Evolutionary conservation across 2,113 vertebrate genomes (phyloP), one percentile per base, ranked within the genome.

Genomic region (Phylloscopus trochilus): DNA sequence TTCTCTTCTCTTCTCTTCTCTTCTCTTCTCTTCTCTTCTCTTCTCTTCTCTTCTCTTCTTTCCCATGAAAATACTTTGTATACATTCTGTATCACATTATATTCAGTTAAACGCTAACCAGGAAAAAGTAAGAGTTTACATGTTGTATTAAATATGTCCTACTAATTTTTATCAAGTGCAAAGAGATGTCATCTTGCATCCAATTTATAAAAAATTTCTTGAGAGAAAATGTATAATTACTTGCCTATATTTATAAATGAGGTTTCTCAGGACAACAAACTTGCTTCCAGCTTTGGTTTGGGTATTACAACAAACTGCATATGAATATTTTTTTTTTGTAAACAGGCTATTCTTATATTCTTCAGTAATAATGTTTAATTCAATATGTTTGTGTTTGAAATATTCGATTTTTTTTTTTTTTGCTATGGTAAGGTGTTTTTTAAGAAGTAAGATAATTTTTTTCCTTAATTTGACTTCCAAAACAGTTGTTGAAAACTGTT

Each of bases 401-500:
- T 55, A 60, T 83, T 74, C 67, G 44, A 73, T 19, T 28, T 63
- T 89, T 93, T 19, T 28, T 60, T 89, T 93, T 90, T 94, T 91
- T 89, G 17, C 56, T 88, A 31, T 68, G 35, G 8, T 62, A 86
- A 87, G 59, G 7, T 62, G 11, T 53, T 95, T 91, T 96, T 96
- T 86, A 95, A 89, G 47, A 82, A 89, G 62, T 27, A 77, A 95
- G 69, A 26, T 59, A 24, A 67, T 52, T 60, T 66, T 97, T 95
- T 95, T 49, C 81, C 53, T 81, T 76, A 83, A 90, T 73, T 66
- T 90, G n/a, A 59, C n/a, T 87, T 83, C 27, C 41, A 13, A 91
- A 90, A 58, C 24, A 91, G 60, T 91, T 58, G 33, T 89, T 93
- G 90, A 81, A 96, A 97, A 90, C 90, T 53, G 51, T 22, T 80